Evolutionary conservation across 2,797 vertebrate species (phyloP), one percentile per base, ranked within the genome.

Genomic region (Tiaroga cobitis): DNA sequence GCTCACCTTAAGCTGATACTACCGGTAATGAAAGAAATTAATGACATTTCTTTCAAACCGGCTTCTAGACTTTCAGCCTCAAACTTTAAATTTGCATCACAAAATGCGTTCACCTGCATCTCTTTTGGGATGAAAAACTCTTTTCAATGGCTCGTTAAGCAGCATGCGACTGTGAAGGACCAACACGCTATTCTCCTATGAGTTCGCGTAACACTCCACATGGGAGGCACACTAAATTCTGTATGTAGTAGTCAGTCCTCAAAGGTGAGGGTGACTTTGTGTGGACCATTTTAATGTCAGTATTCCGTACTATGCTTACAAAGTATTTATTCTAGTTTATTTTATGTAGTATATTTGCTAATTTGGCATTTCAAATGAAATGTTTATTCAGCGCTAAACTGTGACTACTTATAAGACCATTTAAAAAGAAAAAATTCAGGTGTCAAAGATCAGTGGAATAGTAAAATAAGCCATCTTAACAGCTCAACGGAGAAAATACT

Each of bases 141-240:
- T 68, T 80, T 80, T 80, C 5, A 32, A 37, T 13, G 29, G 29
- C 21, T 80, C 21, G 29, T 68, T 80, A 68, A 54, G 79, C 43
- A 65, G 61, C 21, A 51, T 80, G 63, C 15, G 13, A 68, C 63
- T 80, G 76, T 78, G 61, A 80, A 80, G 79, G 79, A 54, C 61
- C 63, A 67, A 51, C 43, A 54, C 11, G 29, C 10, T 80, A n/a
- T 51, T 80, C 61, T 80, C 43, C 43, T n/a, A 49, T 51, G 78
- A 80, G 63, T 80, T 67, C 69, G 29, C 8, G 21, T 80, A 54
- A 49, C 63, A 80, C 63, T 49, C 6, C 78, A 80, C 78, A 49
- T 49, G 29, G 43, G 79, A 51, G 39, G 21, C 43, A 37, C 43
- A 69, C 63, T 68, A 26, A 68, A 68, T 26, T 34, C 19, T 65